Evolutionary conservation across 2,113 vertebrate genomes (phyloP).

Genomic region (Pachycephala philippinensis): DNA sequence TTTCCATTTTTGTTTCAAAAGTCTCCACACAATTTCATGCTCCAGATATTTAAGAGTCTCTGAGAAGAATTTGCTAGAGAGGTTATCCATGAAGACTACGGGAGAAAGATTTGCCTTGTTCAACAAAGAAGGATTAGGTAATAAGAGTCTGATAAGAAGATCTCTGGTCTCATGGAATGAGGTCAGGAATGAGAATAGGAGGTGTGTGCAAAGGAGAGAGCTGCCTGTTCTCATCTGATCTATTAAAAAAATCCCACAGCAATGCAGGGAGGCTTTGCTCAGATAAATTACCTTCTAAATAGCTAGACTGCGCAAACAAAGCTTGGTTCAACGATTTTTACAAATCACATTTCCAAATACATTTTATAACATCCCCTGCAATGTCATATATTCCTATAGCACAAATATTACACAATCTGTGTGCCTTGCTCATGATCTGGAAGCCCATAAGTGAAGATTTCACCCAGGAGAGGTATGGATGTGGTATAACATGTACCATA

Average conservation of each 20-base stretch:
- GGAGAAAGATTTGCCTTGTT: not conserved
- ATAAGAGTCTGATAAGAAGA: not conserved
- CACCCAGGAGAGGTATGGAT: not conserved
- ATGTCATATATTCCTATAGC: not conserved
- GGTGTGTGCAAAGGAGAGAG: not conserved
- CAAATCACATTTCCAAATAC: not conserved
- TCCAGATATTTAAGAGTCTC: not conserved
- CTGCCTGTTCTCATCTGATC: not conserved
- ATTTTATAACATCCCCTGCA: not conserved
- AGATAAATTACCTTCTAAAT: not conserved
- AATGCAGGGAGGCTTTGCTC: not conserved
- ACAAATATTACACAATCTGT: not conserved
- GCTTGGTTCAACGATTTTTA: not conserved
- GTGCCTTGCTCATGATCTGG: not conserved
- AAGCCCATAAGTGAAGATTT: not conserved
- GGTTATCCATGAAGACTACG: not conserved
- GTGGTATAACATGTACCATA: not conserved
- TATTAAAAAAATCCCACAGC: not conserved
- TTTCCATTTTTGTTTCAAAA: not conserved
- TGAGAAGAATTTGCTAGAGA: not conserved
- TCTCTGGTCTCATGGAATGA: not conserved
- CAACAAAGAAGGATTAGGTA: not conserved
- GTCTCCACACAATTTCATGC: not conserved
- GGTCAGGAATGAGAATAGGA: not conserved
- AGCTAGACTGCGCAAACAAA: not conserved